Conservation (phyloP, 2,113 vertebrate species). For the Leucoraja erinaceus region DNA sequence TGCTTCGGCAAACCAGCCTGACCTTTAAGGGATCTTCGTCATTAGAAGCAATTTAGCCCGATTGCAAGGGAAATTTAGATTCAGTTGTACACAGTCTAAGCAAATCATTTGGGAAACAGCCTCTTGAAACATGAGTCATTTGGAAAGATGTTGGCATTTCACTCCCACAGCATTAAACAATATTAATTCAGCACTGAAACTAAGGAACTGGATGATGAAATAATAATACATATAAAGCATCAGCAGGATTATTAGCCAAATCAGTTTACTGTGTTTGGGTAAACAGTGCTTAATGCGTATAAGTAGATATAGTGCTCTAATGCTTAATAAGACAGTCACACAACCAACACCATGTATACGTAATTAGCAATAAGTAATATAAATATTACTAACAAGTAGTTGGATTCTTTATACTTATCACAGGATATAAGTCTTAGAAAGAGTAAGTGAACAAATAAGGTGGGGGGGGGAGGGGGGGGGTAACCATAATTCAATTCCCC, state of each 20-base stretch:
- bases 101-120: neutral
- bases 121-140: conserved; percentile 13
- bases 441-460: too few species aligned
- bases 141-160: neutral
- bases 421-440: too few species aligned
- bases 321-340: neutral
- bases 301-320: too few species aligned
- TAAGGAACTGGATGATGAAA: neutral
- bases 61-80: neutral
- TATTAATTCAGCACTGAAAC: conserved; percentile 9
- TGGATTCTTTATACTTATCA: too few species aligned
- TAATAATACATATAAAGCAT: neutral
- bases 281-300: neutral
- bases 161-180: conserved; percentile 9
- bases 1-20: neutral
- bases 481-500: too few species aligned
- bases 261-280: neutral
- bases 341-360: neutral
- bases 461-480: too few species aligned
- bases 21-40: neutral
- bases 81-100: neutral
- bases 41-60: neutral
- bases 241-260: neutral
- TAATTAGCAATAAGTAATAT: neutral
- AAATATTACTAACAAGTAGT: neutral